Conservation (phyloP, 2,888 invertebrate species). For the Anthophora plumipes region DNA sequence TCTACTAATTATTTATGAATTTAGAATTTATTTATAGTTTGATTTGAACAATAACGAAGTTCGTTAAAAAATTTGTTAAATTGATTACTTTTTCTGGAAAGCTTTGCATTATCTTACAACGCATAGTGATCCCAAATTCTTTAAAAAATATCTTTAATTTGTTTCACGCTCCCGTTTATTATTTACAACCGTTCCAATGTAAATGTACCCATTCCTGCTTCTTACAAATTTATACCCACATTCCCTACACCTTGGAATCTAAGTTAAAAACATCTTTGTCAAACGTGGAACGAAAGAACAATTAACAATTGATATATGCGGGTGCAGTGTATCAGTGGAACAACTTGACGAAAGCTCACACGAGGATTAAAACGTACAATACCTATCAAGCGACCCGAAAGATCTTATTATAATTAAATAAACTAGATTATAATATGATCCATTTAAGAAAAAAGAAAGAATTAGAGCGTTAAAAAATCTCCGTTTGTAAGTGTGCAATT, state of each 20-base stretch:
- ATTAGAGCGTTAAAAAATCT: background rate
- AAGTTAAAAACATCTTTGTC: background rate
- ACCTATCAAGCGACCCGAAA: background rate
- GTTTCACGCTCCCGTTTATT: background rate
- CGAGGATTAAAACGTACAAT: constrained; percentile 32
- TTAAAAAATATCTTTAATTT: no score
- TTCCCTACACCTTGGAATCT: constrained; percentile 8
- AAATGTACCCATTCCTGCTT: background rate
- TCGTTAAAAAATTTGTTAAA: no score
- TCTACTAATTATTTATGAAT: no score
- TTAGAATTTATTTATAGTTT: no score
- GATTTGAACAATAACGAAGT: no score
- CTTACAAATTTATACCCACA: constrained; percentile 28
- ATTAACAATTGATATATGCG: constrained; percentile 45
- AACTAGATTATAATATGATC: constrained; percentile 9
- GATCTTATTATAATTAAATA: background rate
- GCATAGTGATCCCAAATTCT: no score
- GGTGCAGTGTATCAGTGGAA: constrained; percentile 26
- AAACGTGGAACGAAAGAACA: constrained; percentile 5
- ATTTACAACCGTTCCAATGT: background rate
- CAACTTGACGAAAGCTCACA: constrained; percentile 29
- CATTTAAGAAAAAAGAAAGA: constrained; percentile 10
- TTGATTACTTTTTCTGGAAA: no score
- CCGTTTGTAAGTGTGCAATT: background rate
- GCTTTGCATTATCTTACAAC: no score